These are phyloP conservation scores for Diarsia brunnea DNA, from an alignment of 2,888 invertebrate genomes.

Conservation along the genomic window DNA sequence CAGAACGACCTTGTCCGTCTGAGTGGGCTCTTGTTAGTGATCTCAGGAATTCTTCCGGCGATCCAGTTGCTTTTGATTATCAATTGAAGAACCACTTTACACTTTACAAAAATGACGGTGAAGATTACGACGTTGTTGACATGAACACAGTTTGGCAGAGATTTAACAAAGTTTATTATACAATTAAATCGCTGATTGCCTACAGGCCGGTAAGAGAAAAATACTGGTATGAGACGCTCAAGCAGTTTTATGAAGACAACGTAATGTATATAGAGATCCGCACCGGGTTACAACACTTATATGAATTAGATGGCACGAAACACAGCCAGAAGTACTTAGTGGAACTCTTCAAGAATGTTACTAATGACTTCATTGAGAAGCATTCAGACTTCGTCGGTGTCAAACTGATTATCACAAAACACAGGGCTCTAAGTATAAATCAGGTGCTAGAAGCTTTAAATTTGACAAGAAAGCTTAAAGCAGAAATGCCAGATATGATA, in stretches of 20 bases:
- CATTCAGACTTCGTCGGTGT: constrained; percentile 93
- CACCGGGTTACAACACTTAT: constrained; percentile 86
- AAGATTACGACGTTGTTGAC: constrained; percentile 80
- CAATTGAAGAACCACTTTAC: constrained; percentile 89
- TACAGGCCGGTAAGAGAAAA: constrained; percentile 92
- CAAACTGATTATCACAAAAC: constrained; percentile 91
- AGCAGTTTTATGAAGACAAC: constrained; percentile 92
- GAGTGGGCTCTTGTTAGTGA: constrained; percentile 89
- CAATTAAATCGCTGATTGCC: constrained; percentile 89
- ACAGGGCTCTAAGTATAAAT: constrained; percentile 74
- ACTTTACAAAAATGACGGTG: constrained; percentile 85
- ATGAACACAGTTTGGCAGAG: constrained; percentile 91
- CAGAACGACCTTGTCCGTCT: constrained; percentile 77
- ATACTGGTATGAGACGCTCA: constrained; percentile 91
- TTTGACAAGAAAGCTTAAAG: constrained; percentile 79
- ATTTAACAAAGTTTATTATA: constrained; percentile 89
- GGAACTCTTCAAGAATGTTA: constrained; percentile 89
- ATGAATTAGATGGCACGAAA: constrained; percentile 89
- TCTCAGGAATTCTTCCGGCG: constrained; percentile 83
- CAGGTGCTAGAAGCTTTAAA: constrained; percentile 84
- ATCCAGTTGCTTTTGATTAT: constrained; percentile 87
- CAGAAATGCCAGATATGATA: constrained; percentile 92
- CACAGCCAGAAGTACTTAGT: constrained; percentile 89
- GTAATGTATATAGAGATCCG: constrained; percentile 93
- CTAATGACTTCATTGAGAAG: constrained; percentile 90